Conservation (phyloP, 1,140 invertebrate species). For the Zaprionus taronus region DNA sequence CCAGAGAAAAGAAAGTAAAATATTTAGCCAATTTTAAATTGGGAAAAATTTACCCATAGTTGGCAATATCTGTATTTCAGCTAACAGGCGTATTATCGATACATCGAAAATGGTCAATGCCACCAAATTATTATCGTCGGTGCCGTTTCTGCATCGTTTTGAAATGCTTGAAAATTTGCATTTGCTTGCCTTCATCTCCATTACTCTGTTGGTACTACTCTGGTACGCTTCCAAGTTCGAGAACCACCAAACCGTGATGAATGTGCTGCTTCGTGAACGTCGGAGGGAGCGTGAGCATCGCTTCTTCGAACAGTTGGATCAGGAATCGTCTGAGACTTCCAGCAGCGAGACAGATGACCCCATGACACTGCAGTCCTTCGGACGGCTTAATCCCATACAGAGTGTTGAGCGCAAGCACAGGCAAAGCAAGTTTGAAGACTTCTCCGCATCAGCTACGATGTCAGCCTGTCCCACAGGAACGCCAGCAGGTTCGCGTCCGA, state of each 20-base stretch:
- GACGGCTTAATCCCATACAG: conserved; percentile 16
- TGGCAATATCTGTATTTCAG: neutral
- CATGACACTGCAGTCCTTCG: neutral
- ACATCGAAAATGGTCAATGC: conserved; percentile 2
- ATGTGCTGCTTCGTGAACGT: neutral
- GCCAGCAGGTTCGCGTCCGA: neutral
- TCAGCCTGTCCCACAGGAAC: neutral
- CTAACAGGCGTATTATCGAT: too few species aligned
- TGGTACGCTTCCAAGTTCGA: conserved; percentile 3
- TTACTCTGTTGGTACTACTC: conserved; percentile 2
- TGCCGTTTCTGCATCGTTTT: neutral
- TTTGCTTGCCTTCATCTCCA: neutral
- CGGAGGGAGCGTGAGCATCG: neutral
- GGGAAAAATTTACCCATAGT: too few species aligned
- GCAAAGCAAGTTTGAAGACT: neutral
- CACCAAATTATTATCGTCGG: neutral
- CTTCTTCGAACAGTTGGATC: neutral
- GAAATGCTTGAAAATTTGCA: conserved; percentile 1
- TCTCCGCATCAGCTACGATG: neutral
- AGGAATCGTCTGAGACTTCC: neutral
- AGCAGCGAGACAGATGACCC: neutral
- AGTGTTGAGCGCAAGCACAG: conserved; percentile 19
- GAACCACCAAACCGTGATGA: neutral
- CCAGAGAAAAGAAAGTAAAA: neutral
- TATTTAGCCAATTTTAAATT: neutral